Evolutionary conservation across 2,113 vertebrate species (phyloP), one percentile per base, ranked within the genome.

Genomic region (Struthio camelus): DNA sequence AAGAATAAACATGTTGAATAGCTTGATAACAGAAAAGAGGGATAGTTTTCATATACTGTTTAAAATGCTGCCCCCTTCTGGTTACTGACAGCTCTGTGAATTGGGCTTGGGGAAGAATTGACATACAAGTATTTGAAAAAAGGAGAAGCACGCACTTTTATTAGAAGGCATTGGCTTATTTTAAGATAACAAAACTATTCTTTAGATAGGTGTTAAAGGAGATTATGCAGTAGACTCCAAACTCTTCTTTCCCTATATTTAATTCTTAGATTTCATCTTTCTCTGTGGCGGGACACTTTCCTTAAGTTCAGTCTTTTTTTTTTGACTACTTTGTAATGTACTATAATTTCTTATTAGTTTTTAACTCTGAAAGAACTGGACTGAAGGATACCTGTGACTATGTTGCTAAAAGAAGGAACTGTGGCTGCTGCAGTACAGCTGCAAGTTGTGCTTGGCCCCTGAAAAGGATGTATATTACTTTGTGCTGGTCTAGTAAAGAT

Each of bases 31-130:
- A 23, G 69, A 28, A 32, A 3, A 46, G 18, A 44, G 40, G 9
- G 48, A 3, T 11, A 40, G 50, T 25, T 20, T 65, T 70, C 10
- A 3, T 18, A 78, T 94, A 19, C 5, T 14, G 17, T 95, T 96
- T 96, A 17, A 94, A 94, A 97, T 95, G 93, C 96, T 97, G 97
- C 98, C 97, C 97, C 78, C 98, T 98, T 76, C 97, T 98, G 98
- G 97, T n/a, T 87, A 36, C 9, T n/a, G 36, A 5, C 20, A 17
- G 2, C 30, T 42, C 0, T 50, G 59, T 58, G 53, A 65, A 30
- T 0, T 80, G 58, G 8, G 8, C 8, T 9, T 64, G 38, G 16
- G 16, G 23, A 83, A 34, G 20, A 53, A 12, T 2, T 30, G 9
- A 10, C 16, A 6, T 4, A 0, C 5, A 38, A 82, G 14, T 14